Conservation (phyloP, 2,888 invertebrate species). For the Lasius platythorax region DNA sequence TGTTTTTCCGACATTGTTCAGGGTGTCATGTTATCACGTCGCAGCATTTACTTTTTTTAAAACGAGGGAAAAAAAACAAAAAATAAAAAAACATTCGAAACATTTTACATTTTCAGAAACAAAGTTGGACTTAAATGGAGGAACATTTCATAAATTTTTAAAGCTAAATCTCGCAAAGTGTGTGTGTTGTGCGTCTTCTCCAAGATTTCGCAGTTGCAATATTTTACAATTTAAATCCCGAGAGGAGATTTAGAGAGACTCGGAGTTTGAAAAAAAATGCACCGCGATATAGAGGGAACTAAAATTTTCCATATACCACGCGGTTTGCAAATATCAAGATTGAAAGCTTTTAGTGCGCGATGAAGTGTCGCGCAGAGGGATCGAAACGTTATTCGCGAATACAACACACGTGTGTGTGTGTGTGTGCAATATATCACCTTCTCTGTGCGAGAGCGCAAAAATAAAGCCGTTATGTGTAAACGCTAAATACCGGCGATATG, state of each 20-base stretch:
- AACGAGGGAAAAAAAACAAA: too few species aligned
- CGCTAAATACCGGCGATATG: constrained; percentile 26
- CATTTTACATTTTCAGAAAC: not conserved
- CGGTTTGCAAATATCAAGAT: constrained; percentile 27
- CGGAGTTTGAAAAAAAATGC: not conserved
- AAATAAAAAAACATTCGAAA: not conserved
- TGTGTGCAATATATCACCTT: not conserved
- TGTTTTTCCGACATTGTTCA: not conserved
- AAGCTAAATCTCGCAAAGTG: not conserved
- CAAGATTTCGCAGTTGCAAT: not conserved
- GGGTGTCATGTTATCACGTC: not conserved
- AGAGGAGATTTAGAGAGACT: not conserved
- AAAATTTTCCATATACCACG: not conserved
- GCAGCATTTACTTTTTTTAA: not conserved
- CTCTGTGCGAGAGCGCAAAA: constrained; percentile 16
- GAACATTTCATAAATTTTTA: not conserved
- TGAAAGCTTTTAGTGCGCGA: constrained; percentile 40
- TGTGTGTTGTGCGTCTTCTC: not conserved
- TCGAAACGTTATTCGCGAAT: constrained; percentile 23
- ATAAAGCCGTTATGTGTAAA: constrained; percentile 13
- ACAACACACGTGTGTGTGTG: not conserved
- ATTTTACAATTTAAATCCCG: not conserved
- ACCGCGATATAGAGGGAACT: not conserved
- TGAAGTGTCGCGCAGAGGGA: constrained; percentile 14
- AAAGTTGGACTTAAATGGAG: not conserved